Percentiles rank a stretch among this genome's conserved stretches.
Evolutionary conservation across 1,140 invertebrate genomes (phyloP).

Genomic region (Melanaphis sacchari): DNA sequence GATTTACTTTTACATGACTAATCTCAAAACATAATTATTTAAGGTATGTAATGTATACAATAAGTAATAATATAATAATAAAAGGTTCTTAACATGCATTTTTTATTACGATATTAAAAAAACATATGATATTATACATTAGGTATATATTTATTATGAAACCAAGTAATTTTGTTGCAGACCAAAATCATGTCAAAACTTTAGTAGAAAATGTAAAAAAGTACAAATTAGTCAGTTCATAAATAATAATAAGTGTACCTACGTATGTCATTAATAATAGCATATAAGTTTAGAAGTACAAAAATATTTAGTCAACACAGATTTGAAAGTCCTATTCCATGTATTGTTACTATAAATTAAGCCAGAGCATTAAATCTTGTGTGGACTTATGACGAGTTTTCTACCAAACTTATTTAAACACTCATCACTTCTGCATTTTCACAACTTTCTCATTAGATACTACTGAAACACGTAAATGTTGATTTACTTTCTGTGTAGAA

Average conservation of each 20-base stretch:
- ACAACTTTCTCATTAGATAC: background rate
- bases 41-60: too few relatives aligned
- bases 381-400: background rate
- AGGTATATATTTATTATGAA: background rate
- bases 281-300: background rate
- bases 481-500: background rate
- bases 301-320: background rate
- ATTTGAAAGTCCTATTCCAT: background rate
- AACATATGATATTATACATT: too few relatives aligned
- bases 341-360: background rate
- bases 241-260: background rate
- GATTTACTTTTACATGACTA: too few relatives aligned
- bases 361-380: background rate
- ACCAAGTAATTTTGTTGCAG: background rate
- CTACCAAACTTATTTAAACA: background rate
- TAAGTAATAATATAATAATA: too few relatives aligned
- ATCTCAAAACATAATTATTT: too few relatives aligned
- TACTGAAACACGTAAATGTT: background rate
- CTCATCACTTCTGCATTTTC: background rate
- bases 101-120: background rate
- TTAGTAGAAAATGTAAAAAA: background rate
- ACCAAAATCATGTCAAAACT: background rate
- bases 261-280: background rate
- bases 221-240: background rate
- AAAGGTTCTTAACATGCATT: background rate